Conservation (phyloP, 1,140 invertebrate species). For the Drosophila nigrodunni region DNA sequence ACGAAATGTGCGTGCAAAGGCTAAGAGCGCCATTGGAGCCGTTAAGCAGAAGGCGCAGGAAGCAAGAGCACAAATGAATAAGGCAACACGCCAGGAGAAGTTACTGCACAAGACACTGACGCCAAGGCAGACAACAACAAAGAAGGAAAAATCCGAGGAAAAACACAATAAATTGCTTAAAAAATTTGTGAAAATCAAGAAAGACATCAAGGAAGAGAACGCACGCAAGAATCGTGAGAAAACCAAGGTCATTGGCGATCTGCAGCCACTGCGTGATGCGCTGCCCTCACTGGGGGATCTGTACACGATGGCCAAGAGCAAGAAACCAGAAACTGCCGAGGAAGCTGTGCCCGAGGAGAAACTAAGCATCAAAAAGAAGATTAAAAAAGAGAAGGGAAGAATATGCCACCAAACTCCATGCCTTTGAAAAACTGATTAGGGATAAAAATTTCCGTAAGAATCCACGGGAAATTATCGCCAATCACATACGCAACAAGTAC, state of each 20-base stretch:
- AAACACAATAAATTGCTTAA: conserved; percentile 77
- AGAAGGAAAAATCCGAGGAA: conserved; percentile 69
- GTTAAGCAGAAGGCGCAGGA: conserved; percentile 67
- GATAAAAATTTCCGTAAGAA: conserved; percentile 75
- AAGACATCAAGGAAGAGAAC: conserved; percentile 67
- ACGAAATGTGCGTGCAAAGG: conserved; percentile 64
- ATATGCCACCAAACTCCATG: conserved; percentile 54
- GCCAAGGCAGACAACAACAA: conserved; percentile 64
- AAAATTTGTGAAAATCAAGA: conserved; percentile 58
- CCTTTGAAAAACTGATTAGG: conserved; percentile 71
- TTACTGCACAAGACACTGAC: conserved; percentile 73
- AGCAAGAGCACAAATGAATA: conserved; percentile 52
- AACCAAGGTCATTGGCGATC: conserved; percentile 71
- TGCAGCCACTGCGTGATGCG: conserved; percentile 77
- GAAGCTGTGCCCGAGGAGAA: conserved; percentile 32
- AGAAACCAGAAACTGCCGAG: conserved; percentile 34
- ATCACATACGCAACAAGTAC: conserved; percentile 67
- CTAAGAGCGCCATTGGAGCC: conserved; percentile 57
- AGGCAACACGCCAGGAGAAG: conserved; percentile 49
- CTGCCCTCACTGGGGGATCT: conserved; percentile 78
- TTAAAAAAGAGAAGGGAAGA: conserved; percentile 67
- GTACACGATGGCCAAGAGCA: conserved; percentile 60
- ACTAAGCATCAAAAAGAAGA: conserved; percentile 70
- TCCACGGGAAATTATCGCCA: conserved; percentile 64
- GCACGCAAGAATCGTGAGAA: conserved; percentile 73